A percentile compares a stretch with the other conserved stretches of the same genome.
phyloP scores from a whole-genome alignment of 2,797 vertebrate genomes.

The Pseudotriccus pelzelni region DNA sequence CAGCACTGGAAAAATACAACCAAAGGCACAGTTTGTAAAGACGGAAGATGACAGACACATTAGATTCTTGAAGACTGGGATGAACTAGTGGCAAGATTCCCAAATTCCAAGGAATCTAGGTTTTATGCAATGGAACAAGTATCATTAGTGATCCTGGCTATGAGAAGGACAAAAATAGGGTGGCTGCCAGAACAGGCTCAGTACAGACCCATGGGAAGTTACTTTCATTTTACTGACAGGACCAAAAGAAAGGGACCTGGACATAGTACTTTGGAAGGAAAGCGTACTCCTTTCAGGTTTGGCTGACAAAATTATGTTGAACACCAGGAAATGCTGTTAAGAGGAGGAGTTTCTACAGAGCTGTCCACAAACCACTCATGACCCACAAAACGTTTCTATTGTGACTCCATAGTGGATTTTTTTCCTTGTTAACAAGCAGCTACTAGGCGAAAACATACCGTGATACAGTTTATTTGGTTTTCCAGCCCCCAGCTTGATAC shows the following conservation, averaged over 20 bases:
- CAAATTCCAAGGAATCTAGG: neutral
- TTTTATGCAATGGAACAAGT: neutral
- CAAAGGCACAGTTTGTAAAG: neutral
- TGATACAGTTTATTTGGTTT: neutral
- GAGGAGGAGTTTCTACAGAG: neutral
- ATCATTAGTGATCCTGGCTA: neutral
- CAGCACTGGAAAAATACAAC: neutral
- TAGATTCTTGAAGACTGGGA: neutral
- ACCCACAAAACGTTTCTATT: neutral
- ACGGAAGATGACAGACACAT: neutral
- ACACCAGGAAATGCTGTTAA: neutral
- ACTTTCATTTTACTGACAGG: neutral
- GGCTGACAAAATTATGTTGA: neutral
- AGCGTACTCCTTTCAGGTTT: neutral
- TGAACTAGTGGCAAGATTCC: neutral
- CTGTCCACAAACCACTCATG: neutral
- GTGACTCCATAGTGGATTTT: neutral
- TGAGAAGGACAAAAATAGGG: neutral
- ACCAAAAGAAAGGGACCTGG: neutral
- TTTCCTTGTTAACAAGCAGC: neutral
- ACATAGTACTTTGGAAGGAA: neutral
- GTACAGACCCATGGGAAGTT: neutral
- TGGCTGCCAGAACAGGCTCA: neutral
- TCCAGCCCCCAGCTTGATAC: neutral
- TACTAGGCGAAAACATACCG: neutral